A percentile compares a stretch with the other conserved stretches of the same genome.
Evolutionary conservation across 2,888 invertebrate species (phyloP).

Genomic region (Linhomoeus sp.): DNA sequence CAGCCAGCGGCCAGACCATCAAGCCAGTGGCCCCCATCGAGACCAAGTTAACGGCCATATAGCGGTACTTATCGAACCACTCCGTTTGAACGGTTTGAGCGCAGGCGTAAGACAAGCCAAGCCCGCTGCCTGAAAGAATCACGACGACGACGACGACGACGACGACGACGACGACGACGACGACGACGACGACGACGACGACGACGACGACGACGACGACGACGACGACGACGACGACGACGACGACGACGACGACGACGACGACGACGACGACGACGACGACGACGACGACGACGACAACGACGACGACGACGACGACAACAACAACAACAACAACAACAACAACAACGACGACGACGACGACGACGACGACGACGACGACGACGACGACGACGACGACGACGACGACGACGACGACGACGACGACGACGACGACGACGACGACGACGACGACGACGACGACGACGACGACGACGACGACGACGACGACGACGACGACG

Average conservation of each 20-base stretch:
- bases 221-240: slow-evolving; percentile 14
- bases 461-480: too few relatives aligned
- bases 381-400: background rate
- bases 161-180: slow-evolving; percentile 11
- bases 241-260: slow-evolving; percentile 8
- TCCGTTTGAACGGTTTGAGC: too few relatives aligned
- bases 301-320: slow-evolving; percentile 3
- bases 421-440: slow-evolving; percentile 8
- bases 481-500: background rate
- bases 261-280: slow-evolving; percentile 9
- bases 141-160: slow-evolving; percentile 12
- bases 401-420: slow-evolving; percentile 5
- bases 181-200: slow-evolving; percentile 5
- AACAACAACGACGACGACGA: slow-evolving; percentile 6
- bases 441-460: slow-evolving; percentile 2
- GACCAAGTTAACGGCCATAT: too few relatives aligned
- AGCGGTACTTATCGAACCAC: too few relatives aligned
- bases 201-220: slow-evolving; percentile 18
- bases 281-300: slow-evolving; percentile 8
- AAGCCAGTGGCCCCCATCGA: too few relatives aligned
- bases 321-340: slow-evolving; percentile 7
- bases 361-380: background rate
- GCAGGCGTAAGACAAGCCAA: too few relatives aligned
- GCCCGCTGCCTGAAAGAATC: slow-evolving; percentile 12
- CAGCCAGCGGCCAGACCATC: too few relatives aligned